Percentiles rank a stretch among this genome's conserved stretches.
Evolutionary conservation across 2,113 vertebrate species (phyloP).

Genomic region (Thymallus thymallus): DNA sequence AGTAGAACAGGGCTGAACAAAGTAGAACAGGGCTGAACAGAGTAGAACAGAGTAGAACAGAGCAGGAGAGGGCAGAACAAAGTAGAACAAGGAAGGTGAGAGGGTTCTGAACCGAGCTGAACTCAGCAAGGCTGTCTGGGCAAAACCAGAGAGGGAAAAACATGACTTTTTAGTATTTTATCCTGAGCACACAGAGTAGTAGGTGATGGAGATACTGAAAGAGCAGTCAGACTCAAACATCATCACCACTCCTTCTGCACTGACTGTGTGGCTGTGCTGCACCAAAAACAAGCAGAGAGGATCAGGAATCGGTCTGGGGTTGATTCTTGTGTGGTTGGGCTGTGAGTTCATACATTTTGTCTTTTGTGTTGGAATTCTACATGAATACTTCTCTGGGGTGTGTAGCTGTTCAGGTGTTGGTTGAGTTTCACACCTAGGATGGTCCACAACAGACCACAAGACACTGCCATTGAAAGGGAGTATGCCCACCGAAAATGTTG

Average conservation of each 20-base stretch:
- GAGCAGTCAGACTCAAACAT: neutral
- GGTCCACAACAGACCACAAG: neutral
- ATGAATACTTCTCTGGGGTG: neutral
- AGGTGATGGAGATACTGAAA: too few species aligned
- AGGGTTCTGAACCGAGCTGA: neutral
- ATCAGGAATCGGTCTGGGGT: conserved; percentile 10
- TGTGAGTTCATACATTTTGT: neutral
- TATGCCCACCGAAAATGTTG: neutral
- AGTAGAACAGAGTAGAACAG: neutral
- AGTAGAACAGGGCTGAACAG: neutral
- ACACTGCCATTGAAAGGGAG: neutral
- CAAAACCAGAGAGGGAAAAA: neutral
- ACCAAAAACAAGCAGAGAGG: conserved; percentile 5
- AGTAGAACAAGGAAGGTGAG: neutral
- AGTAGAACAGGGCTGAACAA: neutral
- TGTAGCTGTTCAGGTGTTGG: conserved; percentile 2
- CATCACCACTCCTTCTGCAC: neutral
- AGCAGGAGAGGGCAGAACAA: too few species aligned
- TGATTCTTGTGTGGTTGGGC: conserved; percentile 11
- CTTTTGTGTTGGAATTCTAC: neutral
- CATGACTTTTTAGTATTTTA: neutral
- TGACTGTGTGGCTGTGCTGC: neutral
- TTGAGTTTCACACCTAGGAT: neutral
- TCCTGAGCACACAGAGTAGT: neutral
- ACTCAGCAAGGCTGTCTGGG: neutral